Conservation (phyloP, 2,888 invertebrate species). For the Cheilosia impressa region DNA sequence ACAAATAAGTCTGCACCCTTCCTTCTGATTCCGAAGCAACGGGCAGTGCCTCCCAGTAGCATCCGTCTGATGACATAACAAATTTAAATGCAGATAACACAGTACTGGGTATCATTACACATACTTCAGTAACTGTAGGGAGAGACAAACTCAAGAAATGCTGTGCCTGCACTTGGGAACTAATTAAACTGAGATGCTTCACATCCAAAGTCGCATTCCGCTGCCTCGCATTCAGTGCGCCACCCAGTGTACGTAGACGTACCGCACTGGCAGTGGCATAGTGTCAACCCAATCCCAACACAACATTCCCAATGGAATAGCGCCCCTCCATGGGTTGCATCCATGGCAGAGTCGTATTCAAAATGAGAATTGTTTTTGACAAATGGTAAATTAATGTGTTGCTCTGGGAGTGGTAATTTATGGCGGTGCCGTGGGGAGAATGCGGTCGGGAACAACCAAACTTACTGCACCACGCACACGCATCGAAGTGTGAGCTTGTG, state of each 20-base stretch:
- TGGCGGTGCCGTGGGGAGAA: neutral
- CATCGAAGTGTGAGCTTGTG: neutral
- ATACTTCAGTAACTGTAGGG: neutral
- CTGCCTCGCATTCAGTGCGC: neutral
- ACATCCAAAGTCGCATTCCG: slow-evolving; percentile 34
- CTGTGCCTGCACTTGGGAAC: slow-evolving; percentile 49
- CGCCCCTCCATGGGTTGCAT: slow-evolving; percentile 34
- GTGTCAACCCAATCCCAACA: slow-evolving; percentile 7
- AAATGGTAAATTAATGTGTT: slow-evolving; percentile 60
- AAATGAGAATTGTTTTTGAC: slow-evolving; percentile 67
- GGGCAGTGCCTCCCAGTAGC: neutral
- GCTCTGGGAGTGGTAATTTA: slow-evolving; percentile 44
- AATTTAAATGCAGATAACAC: slow-evolving; percentile 22
- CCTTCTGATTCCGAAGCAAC: neutral
- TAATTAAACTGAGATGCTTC: slow-evolving; percentile 50
- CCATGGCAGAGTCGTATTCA: slow-evolving; percentile 37
- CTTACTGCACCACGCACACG: slow-evolving; percentile 30
- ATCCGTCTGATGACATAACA: slow-evolving; percentile 33
- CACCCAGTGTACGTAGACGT: neutral
- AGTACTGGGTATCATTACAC: neutral
- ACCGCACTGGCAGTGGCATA: slow-evolving; percentile 8
- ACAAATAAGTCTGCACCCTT: neutral
- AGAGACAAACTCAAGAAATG: slow-evolving; percentile 31
- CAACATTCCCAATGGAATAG: slow-evolving; percentile 42
- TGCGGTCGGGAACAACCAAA: slow-evolving; percentile 1